A percentile compares a stretch with the other conserved stretches of the same genome.
Conservation (phyloP, 1,140 invertebrate genomes). For the Solenopsis fugax region DNA sequence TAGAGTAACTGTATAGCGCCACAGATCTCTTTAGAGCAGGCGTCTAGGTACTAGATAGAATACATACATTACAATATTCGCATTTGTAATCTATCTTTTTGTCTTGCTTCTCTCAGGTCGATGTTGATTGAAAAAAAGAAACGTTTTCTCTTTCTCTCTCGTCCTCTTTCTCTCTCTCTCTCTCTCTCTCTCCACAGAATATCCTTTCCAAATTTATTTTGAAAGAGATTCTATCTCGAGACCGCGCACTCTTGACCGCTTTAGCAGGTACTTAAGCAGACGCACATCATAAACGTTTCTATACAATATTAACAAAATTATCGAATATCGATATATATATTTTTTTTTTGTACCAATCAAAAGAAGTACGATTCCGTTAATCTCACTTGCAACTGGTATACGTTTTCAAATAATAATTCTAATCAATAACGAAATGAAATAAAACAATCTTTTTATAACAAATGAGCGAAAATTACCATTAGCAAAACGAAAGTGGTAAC, state of each 20-base stretch:
- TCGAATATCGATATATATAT: conserved; percentile 83
- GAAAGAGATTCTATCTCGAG: conserved; percentile 54
- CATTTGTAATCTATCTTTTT: conserved; percentile 36
- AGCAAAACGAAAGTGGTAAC: conserved; percentile 36
- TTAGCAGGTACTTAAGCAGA: conserved; percentile 78
- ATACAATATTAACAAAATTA: conserved; percentile 85
- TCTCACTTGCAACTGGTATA: conserved; percentile 33
- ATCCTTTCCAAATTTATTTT: conserved; percentile 9
- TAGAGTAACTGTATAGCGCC: conserved; percentile 85
- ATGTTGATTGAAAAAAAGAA: conserved; percentile 54
- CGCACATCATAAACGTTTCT: conserved; percentile 79
- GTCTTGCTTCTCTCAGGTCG: conserved; percentile 39
- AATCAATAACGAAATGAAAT: conserved; percentile 54
- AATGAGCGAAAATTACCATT: conserved; percentile 54
- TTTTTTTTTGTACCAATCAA: conserved; percentile 75
- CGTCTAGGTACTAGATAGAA: conserved; percentile 81
- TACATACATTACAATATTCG: conserved; percentile 79
- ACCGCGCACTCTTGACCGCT: conserved; percentile 72
- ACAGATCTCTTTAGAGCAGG: conserved; percentile 71
- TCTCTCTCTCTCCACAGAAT: conserved; percentile 59
- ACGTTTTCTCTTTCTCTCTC: conserved; percentile 62
- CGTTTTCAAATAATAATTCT: conserved; percentile 48
- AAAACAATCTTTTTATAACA: conserved; percentile 58
- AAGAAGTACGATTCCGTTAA: conserved; percentile 63
- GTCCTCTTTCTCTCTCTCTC: conserved; percentile 48